Evolutionary conservation across 2,113 vertebrate genomes (phyloP), one percentile per base, ranked within the genome.

Genomic region (Pan paniscus): DNA sequence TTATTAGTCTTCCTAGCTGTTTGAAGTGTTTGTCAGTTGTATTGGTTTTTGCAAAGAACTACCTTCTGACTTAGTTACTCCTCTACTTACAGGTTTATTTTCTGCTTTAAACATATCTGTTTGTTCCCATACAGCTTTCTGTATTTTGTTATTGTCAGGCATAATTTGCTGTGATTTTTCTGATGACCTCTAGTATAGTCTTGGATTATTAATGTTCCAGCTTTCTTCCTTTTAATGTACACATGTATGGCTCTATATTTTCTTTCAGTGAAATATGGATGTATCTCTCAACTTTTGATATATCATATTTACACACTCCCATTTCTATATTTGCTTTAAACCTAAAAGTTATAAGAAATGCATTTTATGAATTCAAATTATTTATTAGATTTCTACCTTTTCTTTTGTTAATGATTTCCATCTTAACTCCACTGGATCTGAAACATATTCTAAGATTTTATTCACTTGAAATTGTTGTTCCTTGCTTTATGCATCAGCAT

Each of bases 401-500:
- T 6, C 5, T 93, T 73, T 90, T 93, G 11, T 76, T 93, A 27
- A 13, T 67, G 3, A 72, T 73, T 95, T 46, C 13, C 16, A 32
- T 82, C 23, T 83, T 83, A 80, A 78, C 76, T 96, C 8, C 12
- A 40, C 55, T 43, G 32, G 13, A 5, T 78, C 27, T 55, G 22
- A 97, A 88, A 83, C 73, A 78, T 48, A 50, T 11, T n/a, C 35
- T 80, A 43, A 46, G 52, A 93, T 90, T 88, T 90, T 81, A 84
- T 35, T 94, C 88, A 93, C 70, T 95, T 81, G 35, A 95, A 93
- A 90, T 76, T 93, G 23, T 81, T 72, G 48, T 81, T 75, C 67
- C 27, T 89, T 93, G 70, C 23, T 91, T 93, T 92, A 94, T 94
- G 57, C 55, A 55, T 76, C 70, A 67, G 25, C 96, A 94, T 94